These are phyloP conservation scores for Orius insidiosus DNA, from an alignment of 1,140 invertebrate genomes.

Conservation along the genomic window DNA sequence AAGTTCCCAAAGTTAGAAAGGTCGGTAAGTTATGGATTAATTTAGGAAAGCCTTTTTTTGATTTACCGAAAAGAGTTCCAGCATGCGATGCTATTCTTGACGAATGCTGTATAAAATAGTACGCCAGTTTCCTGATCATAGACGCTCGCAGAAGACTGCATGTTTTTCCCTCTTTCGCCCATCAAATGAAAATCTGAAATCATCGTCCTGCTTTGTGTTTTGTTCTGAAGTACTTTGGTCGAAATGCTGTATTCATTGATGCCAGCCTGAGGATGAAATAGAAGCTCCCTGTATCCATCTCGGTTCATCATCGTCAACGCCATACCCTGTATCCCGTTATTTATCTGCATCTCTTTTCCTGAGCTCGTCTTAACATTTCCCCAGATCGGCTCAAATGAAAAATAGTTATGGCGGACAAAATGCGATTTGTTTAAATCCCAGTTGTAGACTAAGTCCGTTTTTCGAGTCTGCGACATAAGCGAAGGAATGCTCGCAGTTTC, in stretches of 20 bases:
- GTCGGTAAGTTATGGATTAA: not conserved
- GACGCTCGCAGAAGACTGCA: constrained; percentile 53
- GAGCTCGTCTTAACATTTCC: constrained; percentile 45
- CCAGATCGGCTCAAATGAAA: constrained; percentile 58
- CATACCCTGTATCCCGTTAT: constrained; percentile 54
- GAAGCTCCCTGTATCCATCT: constrained; percentile 49
- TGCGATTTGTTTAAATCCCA: constrained; percentile 51
- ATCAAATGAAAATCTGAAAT: constrained; percentile 41
- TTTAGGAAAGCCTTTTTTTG: not conserved
- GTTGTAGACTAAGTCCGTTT: constrained; percentile 53
- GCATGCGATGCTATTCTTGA: constrained; percentile 54
- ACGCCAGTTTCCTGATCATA: constrained; percentile 50
- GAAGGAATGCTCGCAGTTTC: constrained; percentile 48
- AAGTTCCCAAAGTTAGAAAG: too few relatives aligned
- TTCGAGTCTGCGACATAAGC: constrained; percentile 56
- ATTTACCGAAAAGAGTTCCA: constrained; percentile 43
- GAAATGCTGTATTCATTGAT: constrained; percentile 49
- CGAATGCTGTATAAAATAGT: constrained; percentile 53
- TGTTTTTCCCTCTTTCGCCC: constrained; percentile 47
- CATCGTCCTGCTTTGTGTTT: constrained; percentile 35
- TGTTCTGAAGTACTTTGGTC: constrained; percentile 46
- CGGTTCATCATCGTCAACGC: constrained; percentile 34
- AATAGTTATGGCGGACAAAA: constrained; percentile 57
- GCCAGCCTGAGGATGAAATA: constrained; percentile 58
- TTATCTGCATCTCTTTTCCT: constrained; percentile 47